Evolutionary conservation across 1,140 invertebrate species (phyloP).

Genomic region (Aphaenogaster rudis): DNA sequence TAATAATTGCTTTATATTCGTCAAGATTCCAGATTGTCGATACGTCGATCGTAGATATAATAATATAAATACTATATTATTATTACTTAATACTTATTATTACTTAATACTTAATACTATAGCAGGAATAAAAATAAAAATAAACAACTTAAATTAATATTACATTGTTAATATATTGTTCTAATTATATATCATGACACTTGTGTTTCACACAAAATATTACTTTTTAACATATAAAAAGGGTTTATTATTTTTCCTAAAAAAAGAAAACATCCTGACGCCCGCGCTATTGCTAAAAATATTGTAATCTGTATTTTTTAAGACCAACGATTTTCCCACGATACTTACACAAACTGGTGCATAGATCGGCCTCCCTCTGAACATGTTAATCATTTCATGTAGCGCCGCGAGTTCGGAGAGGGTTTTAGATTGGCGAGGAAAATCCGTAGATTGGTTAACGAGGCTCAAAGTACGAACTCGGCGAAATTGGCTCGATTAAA

Average conservation of each 20-base stretch:
- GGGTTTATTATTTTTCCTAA: neutral
- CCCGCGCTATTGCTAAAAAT: neutral
- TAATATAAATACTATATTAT: no score
- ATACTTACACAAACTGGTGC: constrained; percentile 12
- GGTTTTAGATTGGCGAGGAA: constrained; percentile 80
- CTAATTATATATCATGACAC: neutral
- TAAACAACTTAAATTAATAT: constrained; percentile 1
- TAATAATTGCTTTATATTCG: neutral
- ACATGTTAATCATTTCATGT: constrained; percentile 58
- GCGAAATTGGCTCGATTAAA: constrained; percentile 83
- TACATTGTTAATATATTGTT: neutral
- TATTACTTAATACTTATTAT: no score
- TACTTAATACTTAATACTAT: neutral
- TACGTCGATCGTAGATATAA: neutral
- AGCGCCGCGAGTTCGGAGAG: constrained; percentile 30
- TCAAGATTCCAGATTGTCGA: neutral
- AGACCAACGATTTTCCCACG: constrained; percentile 28
- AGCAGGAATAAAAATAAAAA: neutral
- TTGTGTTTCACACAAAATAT: neutral
- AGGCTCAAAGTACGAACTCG: constrained; percentile 75
- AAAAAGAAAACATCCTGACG: neutral
- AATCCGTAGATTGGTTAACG: constrained; percentile 82
- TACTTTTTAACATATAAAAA: neutral
- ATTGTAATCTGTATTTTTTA: neutral
- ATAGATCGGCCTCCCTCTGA: constrained; percentile 27